Evolutionary conservation across 2,113 vertebrate species (phyloP).

Genomic region (Pedionomus torquatus): DNA sequence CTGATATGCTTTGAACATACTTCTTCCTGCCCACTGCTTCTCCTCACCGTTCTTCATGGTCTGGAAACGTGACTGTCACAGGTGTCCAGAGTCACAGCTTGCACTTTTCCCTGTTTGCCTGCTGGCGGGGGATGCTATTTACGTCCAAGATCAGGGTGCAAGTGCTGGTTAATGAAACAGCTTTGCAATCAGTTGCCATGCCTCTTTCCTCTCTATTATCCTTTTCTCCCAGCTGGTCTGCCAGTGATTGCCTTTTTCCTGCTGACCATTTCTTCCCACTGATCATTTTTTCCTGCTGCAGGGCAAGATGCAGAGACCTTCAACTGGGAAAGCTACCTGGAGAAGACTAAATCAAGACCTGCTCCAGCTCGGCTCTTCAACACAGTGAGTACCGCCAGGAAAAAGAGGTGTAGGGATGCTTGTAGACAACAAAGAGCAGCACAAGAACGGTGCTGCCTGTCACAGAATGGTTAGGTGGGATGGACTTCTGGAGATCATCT

Average conservation of each 20-base stretch:
- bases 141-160: neutral
- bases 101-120: neutral
- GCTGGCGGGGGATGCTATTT: neutral
- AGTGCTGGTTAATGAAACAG: neutral
- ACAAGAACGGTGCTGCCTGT: neutral
- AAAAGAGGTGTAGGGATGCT: neutral
- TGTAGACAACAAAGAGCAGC: neutral
- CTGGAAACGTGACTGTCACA: neutral
- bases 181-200: neutral
- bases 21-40: neutral
- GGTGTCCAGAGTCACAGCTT: neutral
- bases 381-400: conserved; percentile 77
- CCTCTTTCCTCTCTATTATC: neutral
- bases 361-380: conserved; percentile 88
- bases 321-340: conserved; percentile 86
- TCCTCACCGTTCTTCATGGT: neutral
- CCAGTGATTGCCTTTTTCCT: neutral
- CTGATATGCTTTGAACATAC: neutral
- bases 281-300: conserved; percentile 57
- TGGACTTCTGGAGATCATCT: neutral
- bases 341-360: conserved; percentile 79
- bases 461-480: neutral
- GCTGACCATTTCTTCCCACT: neutral
- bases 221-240: neutral
- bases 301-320: conserved; percentile 83